Evolutionary conservation across 2,113 vertebrate genomes (phyloP).

Genomic region (Entomyzon cyanotis): DNA sequence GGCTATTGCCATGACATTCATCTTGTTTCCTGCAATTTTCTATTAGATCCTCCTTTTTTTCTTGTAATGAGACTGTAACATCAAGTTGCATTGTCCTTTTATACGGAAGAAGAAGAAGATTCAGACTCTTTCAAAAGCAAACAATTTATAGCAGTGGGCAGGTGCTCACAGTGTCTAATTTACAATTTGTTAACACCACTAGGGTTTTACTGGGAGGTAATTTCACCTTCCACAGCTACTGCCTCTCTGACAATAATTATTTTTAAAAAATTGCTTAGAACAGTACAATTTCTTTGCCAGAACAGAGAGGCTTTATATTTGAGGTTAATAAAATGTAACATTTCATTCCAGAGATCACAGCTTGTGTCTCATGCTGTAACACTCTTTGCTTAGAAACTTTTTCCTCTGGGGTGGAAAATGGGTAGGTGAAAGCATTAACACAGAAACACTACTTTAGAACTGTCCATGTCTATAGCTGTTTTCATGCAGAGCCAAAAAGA

Average conservation of each 20-base stretch:
- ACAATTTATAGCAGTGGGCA: not conserved
- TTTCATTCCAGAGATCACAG: slow-evolving; percentile 40
- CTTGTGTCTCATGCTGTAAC: slow-evolving; percentile 47
- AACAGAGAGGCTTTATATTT: slow-evolving; percentile 2
- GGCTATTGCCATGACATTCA: not conserved
- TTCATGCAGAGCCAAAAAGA: not conserved
- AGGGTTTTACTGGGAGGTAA: not conserved
- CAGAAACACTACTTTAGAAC: not conserved
- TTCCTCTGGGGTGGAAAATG: slow-evolving; percentile 34
- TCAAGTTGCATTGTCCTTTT: not conserved
- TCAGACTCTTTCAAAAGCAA: not conserved
- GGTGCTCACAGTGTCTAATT: slow-evolving; percentile 7
- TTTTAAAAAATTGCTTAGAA: slow-evolving; percentile 4
- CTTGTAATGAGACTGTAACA: not conserved
- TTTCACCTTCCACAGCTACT: not conserved
- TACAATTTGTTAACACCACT: slow-evolving; percentile 1
- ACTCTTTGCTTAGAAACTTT: slow-evolving; percentile 18
- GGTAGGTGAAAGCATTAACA: not conserved
- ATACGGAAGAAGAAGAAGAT: not conserved
- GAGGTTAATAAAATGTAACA: slow-evolving; percentile 52
- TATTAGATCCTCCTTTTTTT: not conserved
- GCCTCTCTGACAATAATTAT: slow-evolving; percentile 16
- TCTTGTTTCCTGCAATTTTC: not conserved
- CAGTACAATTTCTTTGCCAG: not conserved
- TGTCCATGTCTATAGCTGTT: not conserved